Conservation (phyloP, 2,888 invertebrate species). For the Byasa hedistus region DNA sequence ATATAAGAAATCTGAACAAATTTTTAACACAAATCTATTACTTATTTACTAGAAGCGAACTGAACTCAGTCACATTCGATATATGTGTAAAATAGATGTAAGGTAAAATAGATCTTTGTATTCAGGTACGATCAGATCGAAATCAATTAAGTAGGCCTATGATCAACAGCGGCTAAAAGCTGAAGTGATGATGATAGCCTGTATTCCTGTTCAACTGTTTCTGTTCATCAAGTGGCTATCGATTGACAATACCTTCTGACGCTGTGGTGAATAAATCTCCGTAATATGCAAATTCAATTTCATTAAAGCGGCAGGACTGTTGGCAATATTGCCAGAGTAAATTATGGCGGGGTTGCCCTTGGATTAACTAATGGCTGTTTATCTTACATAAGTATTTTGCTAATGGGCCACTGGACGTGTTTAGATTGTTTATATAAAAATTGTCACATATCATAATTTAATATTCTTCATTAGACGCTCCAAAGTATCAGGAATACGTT, state of each 20-base stretch:
- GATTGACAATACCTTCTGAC: slow-evolving; percentile 35
- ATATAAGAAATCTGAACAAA: background rate
- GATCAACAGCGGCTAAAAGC: too few species aligned
- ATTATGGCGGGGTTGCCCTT: slow-evolving; percentile 68
- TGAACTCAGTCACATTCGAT: too few species aligned
- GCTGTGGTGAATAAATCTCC: slow-evolving; percentile 68
- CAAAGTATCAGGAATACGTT: background rate
- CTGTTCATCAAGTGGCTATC: background rate
- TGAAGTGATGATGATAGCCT: too few species aligned
- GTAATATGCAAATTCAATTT: slow-evolving; percentile 79
- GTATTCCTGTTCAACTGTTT: background rate
- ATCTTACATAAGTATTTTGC: slow-evolving; percentile 71
- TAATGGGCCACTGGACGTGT: slow-evolving; percentile 57
- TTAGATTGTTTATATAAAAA: slow-evolving; percentile 59
- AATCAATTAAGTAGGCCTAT: too few species aligned
- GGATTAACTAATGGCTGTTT: slow-evolving; percentile 79
- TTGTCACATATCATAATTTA: slow-evolving; percentile 33
- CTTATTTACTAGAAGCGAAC: too few species aligned
- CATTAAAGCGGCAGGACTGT: slow-evolving; percentile 75
- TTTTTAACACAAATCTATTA: background rate
- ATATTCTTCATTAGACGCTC: slow-evolving; percentile 9
- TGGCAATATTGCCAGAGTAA: slow-evolving; percentile 72
- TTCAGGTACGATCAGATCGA: too few species aligned
- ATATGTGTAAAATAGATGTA: too few species aligned
- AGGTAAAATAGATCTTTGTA: too few species aligned